Percentiles rank a stretch among this genome's conserved stretches.
Evolutionary conservation across 2,888 invertebrate species (phyloP).

Genomic region (Pristionchus arcanus): DNA sequence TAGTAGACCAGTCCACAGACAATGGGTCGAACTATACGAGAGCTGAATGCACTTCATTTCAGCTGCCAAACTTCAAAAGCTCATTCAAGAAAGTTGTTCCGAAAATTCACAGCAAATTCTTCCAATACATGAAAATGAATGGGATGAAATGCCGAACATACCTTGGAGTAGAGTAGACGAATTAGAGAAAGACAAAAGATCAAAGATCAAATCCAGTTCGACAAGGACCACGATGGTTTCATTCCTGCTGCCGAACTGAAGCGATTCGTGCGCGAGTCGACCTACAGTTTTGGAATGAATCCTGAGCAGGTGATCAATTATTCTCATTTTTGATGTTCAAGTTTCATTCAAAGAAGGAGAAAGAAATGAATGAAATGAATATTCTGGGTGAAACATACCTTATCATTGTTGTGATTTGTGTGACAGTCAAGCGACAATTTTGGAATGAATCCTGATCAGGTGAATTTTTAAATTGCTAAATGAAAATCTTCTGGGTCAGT

Average conservation of each 20-base stretch:
- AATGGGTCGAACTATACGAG: background rate
- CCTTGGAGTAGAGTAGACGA: too few relatives aligned
- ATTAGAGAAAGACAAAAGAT: background rate
- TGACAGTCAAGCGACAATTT: too few relatives aligned
- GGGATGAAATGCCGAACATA: background rate
- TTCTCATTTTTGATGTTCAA: too few relatives aligned
- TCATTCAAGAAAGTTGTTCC: background rate
- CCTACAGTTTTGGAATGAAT: slow-evolving; percentile 71
- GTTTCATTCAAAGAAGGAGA: too few relatives aligned
- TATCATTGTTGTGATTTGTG: too few relatives aligned
- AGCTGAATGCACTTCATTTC: background rate
- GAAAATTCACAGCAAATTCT: background rate
- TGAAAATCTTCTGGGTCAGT: too few relatives aligned
- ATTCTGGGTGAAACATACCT: too few relatives aligned
- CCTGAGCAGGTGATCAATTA: slow-evolving; percentile 62
- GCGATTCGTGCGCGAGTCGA: slow-evolving; percentile 78
- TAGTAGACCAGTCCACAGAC: too few relatives aligned
- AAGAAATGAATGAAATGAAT: too few relatives aligned
- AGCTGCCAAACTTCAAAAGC: background rate
- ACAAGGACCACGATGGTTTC: slow-evolving; percentile 79
- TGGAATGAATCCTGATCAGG: too few relatives aligned
- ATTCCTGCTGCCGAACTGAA: slow-evolving; percentile 80
- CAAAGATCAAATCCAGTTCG: slow-evolving; percentile 66
- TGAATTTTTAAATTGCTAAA: too few relatives aligned
- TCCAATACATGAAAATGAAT: background rate